Percentiles rank a stretch among this genome's conserved stretches.
phyloP scores from a whole-genome alignment of 1,140 invertebrate genomes.

The Drosophila biarmipes region DNA sequence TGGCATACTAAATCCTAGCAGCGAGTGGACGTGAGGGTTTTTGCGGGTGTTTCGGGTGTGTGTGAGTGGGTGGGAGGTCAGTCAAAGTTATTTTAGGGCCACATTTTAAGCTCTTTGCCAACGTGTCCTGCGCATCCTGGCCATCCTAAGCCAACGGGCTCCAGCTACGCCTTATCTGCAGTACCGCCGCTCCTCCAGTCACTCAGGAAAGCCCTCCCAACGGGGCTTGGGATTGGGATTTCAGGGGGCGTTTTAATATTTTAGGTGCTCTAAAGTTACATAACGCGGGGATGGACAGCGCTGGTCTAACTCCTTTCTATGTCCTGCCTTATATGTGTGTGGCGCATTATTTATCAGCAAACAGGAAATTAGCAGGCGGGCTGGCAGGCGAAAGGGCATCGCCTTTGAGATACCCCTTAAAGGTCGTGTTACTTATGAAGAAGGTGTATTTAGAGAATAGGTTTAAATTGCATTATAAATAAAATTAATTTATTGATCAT shows the following conservation, averaged over 20 bases:
- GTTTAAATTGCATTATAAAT: too few species aligned
- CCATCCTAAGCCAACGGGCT: slow-evolving; percentile 44
- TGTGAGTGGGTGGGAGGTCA: slow-evolving; percentile 45
- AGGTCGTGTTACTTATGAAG: background rate
- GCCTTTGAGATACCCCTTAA: slow-evolving; percentile 7
- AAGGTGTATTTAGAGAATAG: too few species aligned
- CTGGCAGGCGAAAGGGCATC: background rate
- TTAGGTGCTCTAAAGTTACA: slow-evolving; percentile 80
- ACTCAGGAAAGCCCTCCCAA: slow-evolving; percentile 12
- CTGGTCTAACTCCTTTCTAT: slow-evolving; percentile 30
- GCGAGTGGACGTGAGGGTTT: slow-evolving; percentile 35
- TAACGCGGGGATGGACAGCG: slow-evolving; percentile 52
- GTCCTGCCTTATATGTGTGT: slow-evolving; percentile 20
- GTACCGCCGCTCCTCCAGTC: slow-evolving; percentile 53
- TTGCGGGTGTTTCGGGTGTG: slow-evolving; percentile 18
- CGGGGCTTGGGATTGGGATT: slow-evolving; percentile 30
- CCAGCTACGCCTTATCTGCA: slow-evolving; percentile 69
- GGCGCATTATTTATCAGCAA: slow-evolving; percentile 78
- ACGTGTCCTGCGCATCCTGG: slow-evolving; percentile 73
- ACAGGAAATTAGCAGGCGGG: slow-evolving; percentile 74
- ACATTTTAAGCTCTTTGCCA: slow-evolving; percentile 82
- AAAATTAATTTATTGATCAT: too few species aligned
- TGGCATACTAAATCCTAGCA: slow-evolving; percentile 73
- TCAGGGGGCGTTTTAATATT: slow-evolving; percentile 75
- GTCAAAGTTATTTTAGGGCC: slow-evolving; percentile 82